phyloP scores from a whole-genome alignment of 2,797 vertebrate genomes.

The Megalops cyprinoides region DNA sequence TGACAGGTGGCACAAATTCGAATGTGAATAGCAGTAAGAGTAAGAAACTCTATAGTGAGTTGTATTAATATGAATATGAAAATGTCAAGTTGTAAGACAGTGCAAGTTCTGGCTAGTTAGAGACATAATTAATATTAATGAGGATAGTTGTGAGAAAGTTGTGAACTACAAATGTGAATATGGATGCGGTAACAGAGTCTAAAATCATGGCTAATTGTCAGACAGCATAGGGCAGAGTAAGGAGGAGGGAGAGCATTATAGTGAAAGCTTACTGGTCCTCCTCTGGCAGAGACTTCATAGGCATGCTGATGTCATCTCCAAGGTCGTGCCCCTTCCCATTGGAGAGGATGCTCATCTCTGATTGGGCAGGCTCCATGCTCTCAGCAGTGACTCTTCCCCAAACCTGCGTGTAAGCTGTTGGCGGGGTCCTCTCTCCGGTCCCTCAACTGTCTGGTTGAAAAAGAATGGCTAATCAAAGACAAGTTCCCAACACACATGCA shows the following conservation, averaged over 20 bases:
- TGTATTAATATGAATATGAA: not conserved
- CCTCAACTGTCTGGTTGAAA: slow-evolving; percentile 16
- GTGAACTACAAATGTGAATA: not conserved
- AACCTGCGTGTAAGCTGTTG: not conserved
- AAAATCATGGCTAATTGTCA: not conserved
- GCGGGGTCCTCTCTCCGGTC: slow-evolving; percentile 21
- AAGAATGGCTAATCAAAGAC: too few species aligned
- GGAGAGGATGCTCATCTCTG: slow-evolving; percentile 85
- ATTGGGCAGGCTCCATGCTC: slow-evolving; percentile 71
- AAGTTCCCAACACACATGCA: not conserved
- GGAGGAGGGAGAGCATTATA: not conserved
- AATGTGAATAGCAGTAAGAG: not conserved
- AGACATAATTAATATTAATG: slow-evolving; percentile 8
- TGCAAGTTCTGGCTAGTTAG: too few species aligned
- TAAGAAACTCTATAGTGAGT: not conserved
- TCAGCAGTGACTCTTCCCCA: slow-evolving; percentile 58
- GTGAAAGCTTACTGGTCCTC: slow-evolving; percentile 66
- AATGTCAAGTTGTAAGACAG: too few species aligned
- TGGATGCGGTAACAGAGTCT: not conserved
- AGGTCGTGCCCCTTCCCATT: slow-evolving; percentile 85
- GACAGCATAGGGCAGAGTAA: not conserved
- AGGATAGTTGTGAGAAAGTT: not conserved
- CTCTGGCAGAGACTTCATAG: slow-evolving; percentile 52
- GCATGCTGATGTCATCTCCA: slow-evolving; percentile 61
- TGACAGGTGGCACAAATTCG: too few species aligned